A percentile compares a stretch with the other conserved stretches of the same genome.
Evolutionary conservation across 2,888 invertebrate species (phyloP).

Genomic region (Diloba caeruleocephala): DNA sequence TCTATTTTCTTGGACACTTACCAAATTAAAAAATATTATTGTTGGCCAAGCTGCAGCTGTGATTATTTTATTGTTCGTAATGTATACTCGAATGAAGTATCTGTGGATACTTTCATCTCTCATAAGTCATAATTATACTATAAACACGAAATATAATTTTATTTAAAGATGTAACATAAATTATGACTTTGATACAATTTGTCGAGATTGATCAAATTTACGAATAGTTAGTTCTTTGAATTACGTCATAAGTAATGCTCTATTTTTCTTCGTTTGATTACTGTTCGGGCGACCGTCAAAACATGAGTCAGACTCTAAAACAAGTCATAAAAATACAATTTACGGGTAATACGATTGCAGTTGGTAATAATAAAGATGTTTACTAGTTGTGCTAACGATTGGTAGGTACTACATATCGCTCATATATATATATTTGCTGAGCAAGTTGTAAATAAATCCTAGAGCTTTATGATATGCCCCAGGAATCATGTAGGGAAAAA

Average conservation of each 20-base stretch:
- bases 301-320: slow-evolving; percentile 52
- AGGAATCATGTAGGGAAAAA: no score
- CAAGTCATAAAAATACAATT: slow-evolving; percentile 51
- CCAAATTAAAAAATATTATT: slow-evolving; percentile 39
- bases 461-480: neutral
- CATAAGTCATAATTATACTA: slow-evolving; percentile 24
- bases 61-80: slow-evolving; percentile 25
- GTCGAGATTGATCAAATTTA: slow-evolving; percentile 10
- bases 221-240: neutral
- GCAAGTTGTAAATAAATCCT: neutral
- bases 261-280: slow-evolving; percentile 41
- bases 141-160: slow-evolving; percentile 30
- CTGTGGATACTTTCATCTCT: slow-evolving; percentile 22
- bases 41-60: slow-evolving; percentile 8
- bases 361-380: slow-evolving; percentile 53
- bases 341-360: slow-evolving; percentile 48
- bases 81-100: slow-evolving; percentile 32
- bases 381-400: slow-evolving; percentile 37
- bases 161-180: slow-evolving; percentile 21
- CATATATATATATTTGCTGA: slow-evolving; percentile 24
- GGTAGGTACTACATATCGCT: slow-evolving; percentile 16
- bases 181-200: slow-evolving; percentile 28
- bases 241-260: slow-evolving; percentile 7
- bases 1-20: slow-evolving; percentile 40
- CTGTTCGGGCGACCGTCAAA: slow-evolving; percentile 30